Evolutionary conservation across 2,797 vertebrate genomes (phyloP).

Genomic region (Ataeniobius toweri): DNA sequence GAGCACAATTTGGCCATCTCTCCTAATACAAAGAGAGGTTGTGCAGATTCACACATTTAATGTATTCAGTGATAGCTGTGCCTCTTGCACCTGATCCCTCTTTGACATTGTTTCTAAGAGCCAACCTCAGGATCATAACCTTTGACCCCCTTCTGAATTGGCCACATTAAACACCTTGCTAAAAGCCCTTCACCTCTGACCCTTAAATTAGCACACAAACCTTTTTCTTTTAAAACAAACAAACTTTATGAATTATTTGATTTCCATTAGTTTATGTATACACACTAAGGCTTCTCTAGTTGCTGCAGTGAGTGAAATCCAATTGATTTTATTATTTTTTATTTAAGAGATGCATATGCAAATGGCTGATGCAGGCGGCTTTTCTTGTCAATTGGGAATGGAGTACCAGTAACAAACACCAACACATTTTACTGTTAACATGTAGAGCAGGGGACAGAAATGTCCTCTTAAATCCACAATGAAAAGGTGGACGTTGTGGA

Average conservation of each 20-base stretch:
- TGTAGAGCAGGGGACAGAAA: not conserved
- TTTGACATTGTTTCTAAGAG: slow-evolving; percentile 49
- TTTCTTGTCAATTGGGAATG: not conserved
- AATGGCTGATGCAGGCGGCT: not conserved
- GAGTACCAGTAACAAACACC: not conserved
- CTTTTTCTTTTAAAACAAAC: not conserved
- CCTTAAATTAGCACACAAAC: slow-evolving; percentile 32
- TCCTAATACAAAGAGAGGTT: not conserved
- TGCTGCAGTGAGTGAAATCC: not conserved
- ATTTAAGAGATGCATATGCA: not conserved
- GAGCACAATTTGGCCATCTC: slow-evolving; percentile 7
- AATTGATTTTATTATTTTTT: not conserved
- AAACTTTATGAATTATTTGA: not conserved
- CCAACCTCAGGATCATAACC: slow-evolving; percentile 39
- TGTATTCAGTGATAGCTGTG: slow-evolving; percentile 18
- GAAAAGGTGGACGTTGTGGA: not conserved
- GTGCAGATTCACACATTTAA: slow-evolving; percentile 15
- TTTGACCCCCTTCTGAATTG: slow-evolving; percentile 54
- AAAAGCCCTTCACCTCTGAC: slow-evolving; percentile 35
- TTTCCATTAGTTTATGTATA: too few species aligned
- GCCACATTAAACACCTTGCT: slow-evolving; percentile 31
- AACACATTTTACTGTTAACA: not conserved
- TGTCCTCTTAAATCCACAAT: not conserved
- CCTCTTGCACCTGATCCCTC: slow-evolving; percentile 60
- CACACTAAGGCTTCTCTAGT: not conserved